A percentile compares a stretch with the other conserved stretches of the same genome.
phyloP scores from a whole-genome alignment of 2,888 invertebrate species.

The Lymantria monacha region DNA sequence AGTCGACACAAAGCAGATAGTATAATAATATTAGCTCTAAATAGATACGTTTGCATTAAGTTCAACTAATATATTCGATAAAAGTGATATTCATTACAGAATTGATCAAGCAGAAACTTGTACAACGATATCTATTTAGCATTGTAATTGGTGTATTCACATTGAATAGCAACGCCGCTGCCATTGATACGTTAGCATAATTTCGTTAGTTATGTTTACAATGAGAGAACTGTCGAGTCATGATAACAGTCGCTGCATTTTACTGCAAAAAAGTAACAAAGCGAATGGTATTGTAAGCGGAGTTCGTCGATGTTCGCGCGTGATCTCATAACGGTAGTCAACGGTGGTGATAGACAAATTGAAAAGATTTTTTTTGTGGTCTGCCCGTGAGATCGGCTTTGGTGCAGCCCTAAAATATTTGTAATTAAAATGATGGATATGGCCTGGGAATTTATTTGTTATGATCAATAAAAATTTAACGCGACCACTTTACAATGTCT shows the following conservation, averaged over 20 bases:
- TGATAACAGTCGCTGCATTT: conserved; percentile 62
- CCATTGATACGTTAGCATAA: conserved; percentile 60
- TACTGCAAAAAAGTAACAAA: conserved; percentile 69
- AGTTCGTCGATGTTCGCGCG: conserved; percentile 57
- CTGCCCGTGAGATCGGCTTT: conserved; percentile 49
- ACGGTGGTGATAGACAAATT: conserved; percentile 70
- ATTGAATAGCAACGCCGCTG: conserved; percentile 53
- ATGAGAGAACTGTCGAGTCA: conserved; percentile 64
- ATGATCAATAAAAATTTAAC: neutral
- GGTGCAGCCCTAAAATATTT: conserved; percentile 58
- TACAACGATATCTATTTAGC: conserved; percentile 42
- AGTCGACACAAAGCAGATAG: too few relatives aligned
- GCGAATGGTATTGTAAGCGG: conserved; percentile 41
- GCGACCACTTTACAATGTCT: too few relatives aligned
- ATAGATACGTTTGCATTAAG: too few relatives aligned
- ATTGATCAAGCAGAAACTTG: conserved; percentile 41
- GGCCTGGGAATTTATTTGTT: conserved; percentile 1
- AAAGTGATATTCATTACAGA: conserved; percentile 39
- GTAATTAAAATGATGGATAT: conserved; percentile 60
- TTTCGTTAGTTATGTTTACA: conserved; percentile 68
- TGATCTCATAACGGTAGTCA: conserved; percentile 65
- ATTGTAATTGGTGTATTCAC: conserved; percentile 58
- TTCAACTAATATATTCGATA: conserved; percentile 26
- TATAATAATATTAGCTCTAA: too few relatives aligned
- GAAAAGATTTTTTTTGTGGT: conserved; percentile 63